Percentiles rank a stretch among this genome's conserved stretches.
These are phyloP conservation scores for Seira ritae DNA, from an alignment of 2,888 invertebrate species.

Conservation along the genomic window DNA sequence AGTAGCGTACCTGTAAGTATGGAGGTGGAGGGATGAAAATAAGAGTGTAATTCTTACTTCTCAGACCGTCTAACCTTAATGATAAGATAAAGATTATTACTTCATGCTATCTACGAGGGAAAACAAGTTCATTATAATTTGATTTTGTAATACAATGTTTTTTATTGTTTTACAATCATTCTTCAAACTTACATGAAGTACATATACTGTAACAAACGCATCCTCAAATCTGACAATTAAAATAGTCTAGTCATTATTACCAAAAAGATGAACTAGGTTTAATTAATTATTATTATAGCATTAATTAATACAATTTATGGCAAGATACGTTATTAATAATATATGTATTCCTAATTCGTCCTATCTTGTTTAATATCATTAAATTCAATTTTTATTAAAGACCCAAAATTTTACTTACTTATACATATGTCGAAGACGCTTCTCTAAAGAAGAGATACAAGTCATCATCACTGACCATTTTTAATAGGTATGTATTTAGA, in stretches of 20 bases:
- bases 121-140: slow-evolving; percentile 9
- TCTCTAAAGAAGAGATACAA: no score
- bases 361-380: no score
- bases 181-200: slow-evolving; percentile 43
- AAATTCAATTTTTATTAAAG: no score
- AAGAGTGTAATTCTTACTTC: not conserved
- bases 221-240: not conserved
- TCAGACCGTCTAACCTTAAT: not conserved
- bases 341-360: no score
- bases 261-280: not conserved
- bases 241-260: slow-evolving; percentile 16
- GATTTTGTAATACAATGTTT: slow-evolving; percentile 52
- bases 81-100: not conserved
- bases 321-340: slow-evolving; percentile 8
- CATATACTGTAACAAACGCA: slow-evolving; percentile 9
- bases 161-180: slow-evolving; percentile 55
- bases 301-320: not conserved
- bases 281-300: not conserved
- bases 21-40: no score
- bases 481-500: no score
- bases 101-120: not conserved
- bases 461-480: no score
- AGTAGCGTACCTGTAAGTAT: no score
- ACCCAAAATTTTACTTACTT: no score
- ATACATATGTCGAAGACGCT: no score